A percentile compares a stretch with the other conserved stretches of the same genome.
Conservation (phyloP, 2,113 vertebrate species). For the Candoia aspera region DNA sequence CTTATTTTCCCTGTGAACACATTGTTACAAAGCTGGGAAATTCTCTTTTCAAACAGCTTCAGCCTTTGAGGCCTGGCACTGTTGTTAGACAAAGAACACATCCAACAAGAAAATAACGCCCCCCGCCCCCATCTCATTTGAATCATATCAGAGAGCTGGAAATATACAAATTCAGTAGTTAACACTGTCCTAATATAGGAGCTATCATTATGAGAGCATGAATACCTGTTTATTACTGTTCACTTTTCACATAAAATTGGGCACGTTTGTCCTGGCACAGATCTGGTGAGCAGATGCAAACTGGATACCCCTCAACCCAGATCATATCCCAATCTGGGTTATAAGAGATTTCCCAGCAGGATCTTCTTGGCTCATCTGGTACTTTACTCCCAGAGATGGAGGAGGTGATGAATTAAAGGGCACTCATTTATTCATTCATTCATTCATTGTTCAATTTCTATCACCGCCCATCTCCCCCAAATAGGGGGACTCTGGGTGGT, state of each 20-base stretch:
- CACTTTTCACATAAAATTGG: not conserved
- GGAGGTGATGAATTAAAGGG: no score
- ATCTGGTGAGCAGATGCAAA: not conserved
- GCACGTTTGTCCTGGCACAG: not conserved
- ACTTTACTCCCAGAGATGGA: not conserved
- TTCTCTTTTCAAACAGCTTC: not conserved
- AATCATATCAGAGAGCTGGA: not conserved
- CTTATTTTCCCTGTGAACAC: not conserved
- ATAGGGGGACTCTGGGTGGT: no score
- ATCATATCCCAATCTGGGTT: not conserved
- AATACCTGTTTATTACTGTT: not conserved
- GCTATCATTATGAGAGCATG: not conserved
- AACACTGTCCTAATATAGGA: not conserved
- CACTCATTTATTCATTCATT: no score
- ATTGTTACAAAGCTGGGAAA: not conserved
- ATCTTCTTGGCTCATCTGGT: not conserved
- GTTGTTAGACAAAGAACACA: not conserved
- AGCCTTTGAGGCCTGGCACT: not conserved
- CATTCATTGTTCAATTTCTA: no score
- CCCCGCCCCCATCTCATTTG: not conserved
- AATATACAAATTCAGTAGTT: not conserved
- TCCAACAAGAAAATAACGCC: not conserved
- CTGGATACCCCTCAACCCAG: not conserved
- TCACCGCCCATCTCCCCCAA: no score
- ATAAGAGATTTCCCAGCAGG: no score